Evolutionary conservation across 1,140 invertebrate species (phyloP).

Genomic region (Bombus huntii): DNA sequence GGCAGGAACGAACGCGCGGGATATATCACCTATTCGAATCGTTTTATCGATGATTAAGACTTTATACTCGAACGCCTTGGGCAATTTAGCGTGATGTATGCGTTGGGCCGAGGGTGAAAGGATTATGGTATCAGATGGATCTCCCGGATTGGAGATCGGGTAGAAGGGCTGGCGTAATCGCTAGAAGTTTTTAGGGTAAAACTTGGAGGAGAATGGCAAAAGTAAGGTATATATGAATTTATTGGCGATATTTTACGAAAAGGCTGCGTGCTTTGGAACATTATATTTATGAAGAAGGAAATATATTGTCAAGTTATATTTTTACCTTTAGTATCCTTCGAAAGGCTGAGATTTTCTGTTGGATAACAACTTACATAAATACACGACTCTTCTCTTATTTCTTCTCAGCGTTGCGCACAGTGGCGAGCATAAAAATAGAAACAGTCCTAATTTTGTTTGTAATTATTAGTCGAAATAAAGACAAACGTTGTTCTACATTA

Average conservation of each 20-base stretch:
- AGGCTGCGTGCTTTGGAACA: not conserved
- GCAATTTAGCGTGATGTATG: not conserved
- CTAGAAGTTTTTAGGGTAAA: not conserved
- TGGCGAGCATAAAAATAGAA: not conserved
- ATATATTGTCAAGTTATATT: not conserved
- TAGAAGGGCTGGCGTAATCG: not conserved
- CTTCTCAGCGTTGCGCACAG: not conserved
- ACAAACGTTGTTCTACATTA: not conserved
- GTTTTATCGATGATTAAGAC: not conserved
- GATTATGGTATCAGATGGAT: not conserved
- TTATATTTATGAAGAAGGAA: not conserved
- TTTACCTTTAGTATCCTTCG: conserved; percentile 14
- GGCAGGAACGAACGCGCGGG: not conserved
- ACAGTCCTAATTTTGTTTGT: not conserved
- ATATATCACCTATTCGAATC: not conserved
- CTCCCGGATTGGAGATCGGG: not conserved
- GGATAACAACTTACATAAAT: not conserved
- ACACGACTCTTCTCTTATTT: not conserved
- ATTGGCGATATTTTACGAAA: not conserved
- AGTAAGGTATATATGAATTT: not conserved
- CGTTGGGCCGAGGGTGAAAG: not conserved
- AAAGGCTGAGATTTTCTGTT: not conserved
- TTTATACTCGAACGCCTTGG: not conserved
- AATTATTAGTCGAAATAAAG: not conserved
- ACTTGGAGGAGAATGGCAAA: not conserved